phyloP scores from a whole-genome alignment of 1,140 invertebrate species.

The Bombus polaris region DNA sequence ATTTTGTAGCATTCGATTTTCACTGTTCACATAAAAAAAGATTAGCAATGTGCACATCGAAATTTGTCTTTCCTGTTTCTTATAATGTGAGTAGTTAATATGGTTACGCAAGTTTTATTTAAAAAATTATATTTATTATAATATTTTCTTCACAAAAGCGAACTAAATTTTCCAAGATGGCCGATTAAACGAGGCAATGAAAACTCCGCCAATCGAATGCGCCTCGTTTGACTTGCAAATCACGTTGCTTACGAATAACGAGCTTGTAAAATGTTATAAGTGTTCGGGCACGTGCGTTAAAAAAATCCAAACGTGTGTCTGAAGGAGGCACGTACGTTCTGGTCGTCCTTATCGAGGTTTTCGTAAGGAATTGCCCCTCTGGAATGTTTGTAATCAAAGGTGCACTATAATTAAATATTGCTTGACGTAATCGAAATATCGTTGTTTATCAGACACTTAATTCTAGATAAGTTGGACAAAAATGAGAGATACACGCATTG shows the following conservation, averaged over 20 bases:
- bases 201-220: not conserved
- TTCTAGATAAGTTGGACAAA: too few species aligned
- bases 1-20: not conserved
- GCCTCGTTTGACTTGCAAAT: constrained; percentile 38
- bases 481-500: not conserved
- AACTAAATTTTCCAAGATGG: not conserved
- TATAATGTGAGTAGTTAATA: too few species aligned
- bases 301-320: not conserved
- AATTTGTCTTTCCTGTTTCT: not conserved
- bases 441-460: not conserved
- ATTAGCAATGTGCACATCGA: not conserved
- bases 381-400: constrained; percentile 12
- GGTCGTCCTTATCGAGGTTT: not conserved
- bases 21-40: not conserved
- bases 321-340: not conserved
- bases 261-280: constrained; percentile 1
- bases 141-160: not conserved
- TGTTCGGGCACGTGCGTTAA: not conserved
- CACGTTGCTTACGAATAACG: not conserved
- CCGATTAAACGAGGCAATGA: too few species aligned
- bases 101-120: not conserved
- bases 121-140: too few species aligned
- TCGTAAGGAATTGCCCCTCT: not conserved
- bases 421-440: constrained; percentile 20
- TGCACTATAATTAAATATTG: constrained; percentile 6